phyloP scores from a whole-genome alignment of 1,140 invertebrate genomes.

The Hermetia illucens region DNA sequence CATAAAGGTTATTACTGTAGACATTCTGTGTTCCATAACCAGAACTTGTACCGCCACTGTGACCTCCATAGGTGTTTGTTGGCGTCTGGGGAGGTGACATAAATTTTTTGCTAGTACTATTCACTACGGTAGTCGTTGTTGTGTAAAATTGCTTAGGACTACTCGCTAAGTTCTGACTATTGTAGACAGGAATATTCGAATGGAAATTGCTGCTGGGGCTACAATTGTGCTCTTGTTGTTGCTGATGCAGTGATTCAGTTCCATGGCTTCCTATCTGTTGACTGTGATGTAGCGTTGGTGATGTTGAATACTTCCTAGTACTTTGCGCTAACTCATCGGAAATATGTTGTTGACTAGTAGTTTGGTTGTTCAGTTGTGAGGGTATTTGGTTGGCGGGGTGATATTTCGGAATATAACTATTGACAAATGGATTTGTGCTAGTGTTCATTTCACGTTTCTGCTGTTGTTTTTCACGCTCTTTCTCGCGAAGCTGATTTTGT shows the following conservation, averaged over 20 bases:
- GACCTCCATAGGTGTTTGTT: constrained; percentile 9
- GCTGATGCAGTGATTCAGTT: constrained; percentile 6
- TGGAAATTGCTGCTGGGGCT: constrained; percentile 9
- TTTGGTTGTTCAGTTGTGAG: neutral
- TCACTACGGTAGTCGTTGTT: constrained; percentile 3
- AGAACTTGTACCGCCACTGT: constrained; percentile 12
- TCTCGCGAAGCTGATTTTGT: constrained; percentile 30
- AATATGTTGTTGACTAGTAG: constrained; percentile 1
- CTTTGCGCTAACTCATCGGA: no score
- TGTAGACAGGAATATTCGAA: constrained; percentile 2
- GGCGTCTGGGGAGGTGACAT: constrained; percentile 16
- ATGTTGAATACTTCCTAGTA: constrained; percentile 8
- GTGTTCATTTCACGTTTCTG: neutral
- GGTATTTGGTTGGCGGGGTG: neutral
- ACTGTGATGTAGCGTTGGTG: constrained; percentile 27
- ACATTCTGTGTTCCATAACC: constrained; percentile 10
- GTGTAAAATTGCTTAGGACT: neutral
- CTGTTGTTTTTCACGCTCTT: constrained; percentile 13
- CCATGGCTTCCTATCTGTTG: constrained; percentile 16
- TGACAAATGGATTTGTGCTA: constrained; percentile 24
- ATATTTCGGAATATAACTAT: constrained; percentile 18
- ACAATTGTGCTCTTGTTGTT: constrained; percentile 10
- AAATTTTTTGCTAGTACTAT: constrained; percentile 23
- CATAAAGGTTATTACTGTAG: constrained; percentile 3
- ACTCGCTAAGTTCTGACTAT: no score